phyloP scores from a whole-genome alignment of 2,797 vertebrate genomes.

The Onychomys torridus region DNA sequence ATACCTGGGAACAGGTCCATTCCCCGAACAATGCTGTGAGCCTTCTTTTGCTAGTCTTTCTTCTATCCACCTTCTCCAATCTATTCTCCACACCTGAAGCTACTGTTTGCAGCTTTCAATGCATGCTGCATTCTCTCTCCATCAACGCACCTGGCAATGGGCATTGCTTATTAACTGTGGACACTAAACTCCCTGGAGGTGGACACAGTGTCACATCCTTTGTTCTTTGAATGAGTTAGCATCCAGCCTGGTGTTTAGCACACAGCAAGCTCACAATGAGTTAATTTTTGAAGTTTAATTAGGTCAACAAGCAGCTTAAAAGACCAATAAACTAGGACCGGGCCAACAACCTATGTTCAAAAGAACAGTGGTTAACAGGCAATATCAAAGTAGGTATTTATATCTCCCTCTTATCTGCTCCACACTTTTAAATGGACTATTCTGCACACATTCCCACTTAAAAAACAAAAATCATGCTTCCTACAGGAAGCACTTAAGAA shows the following conservation, averaged over 20 bases:
- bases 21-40: background rate
- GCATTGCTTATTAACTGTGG: background rate
- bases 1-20: background rate
- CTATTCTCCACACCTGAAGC: background rate
- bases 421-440: background rate
- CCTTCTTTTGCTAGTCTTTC: background rate
- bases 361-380: background rate
- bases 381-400: background rate
- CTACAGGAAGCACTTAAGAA: background rate
- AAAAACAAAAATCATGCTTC: background rate
- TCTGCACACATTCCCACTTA: background rate
- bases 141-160: background rate
- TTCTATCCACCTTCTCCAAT: fast-evolving
- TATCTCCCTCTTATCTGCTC: background rate
- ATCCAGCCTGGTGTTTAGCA: background rate
- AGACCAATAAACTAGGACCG: background rate
- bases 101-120: background rate
- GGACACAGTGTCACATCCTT: background rate
- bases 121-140: background rate
- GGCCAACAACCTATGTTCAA: background rate
- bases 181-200: background rate
- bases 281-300: background rate
- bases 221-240: background rate
- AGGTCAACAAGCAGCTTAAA: background rate
- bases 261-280: background rate